These are phyloP conservation scores for Cyprinodon diabolis DNA, from an alignment of 2,797 vertebrate species.

Conservation along the genomic window DNA sequence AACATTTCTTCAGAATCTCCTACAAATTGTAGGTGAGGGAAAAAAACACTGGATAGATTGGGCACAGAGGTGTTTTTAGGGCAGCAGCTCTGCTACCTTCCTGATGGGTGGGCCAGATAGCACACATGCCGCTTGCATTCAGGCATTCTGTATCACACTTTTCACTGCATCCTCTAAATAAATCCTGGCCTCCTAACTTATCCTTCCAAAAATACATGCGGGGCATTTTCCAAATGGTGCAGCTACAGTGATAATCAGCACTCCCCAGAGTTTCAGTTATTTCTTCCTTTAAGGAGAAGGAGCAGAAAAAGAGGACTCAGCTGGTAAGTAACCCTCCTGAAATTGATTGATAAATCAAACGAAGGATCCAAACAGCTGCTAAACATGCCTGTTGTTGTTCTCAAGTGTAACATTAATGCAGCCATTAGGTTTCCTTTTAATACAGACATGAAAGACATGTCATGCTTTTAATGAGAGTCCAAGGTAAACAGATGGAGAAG, in stretches of 20 bases:
- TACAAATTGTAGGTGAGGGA: slow-evolving; percentile 17
- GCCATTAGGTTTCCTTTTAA: slow-evolving; percentile 41
- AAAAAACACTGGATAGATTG: slow-evolving; percentile 53
- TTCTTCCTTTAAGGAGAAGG: slow-evolving; percentile 31
- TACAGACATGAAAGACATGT: slow-evolving; percentile 42
- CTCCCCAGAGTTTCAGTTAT: slow-evolving; percentile 53
- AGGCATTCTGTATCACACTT: slow-evolving; percentile 76
- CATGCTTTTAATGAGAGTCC: slow-evolving; percentile 50
- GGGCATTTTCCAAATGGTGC: slow-evolving; percentile 48
- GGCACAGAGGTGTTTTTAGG: slow-evolving; percentile 52
- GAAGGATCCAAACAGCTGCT: not conserved
- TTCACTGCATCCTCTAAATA: slow-evolving; percentile 83
- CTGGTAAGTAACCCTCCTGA: too few species aligned
- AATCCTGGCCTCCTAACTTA: slow-evolving; percentile 70
- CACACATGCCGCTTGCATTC: slow-evolving; percentile 74
- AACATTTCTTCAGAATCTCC: slow-evolving; percentile 11
- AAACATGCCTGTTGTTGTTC: slow-evolving; percentile 11
- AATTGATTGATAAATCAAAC: not conserved
- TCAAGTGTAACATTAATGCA: slow-evolving; percentile 15
- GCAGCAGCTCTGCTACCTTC: slow-evolving; percentile 68
- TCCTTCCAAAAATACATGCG: slow-evolving; percentile 67
- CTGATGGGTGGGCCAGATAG: slow-evolving; percentile 69
- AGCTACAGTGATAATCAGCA: slow-evolving; percentile 77
- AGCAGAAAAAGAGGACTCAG: slow-evolving; percentile 25
- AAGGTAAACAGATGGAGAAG: slow-evolving; percentile 63